Conservation (phyloP, 2,113 vertebrate genomes). For the Conger conger region DNA sequence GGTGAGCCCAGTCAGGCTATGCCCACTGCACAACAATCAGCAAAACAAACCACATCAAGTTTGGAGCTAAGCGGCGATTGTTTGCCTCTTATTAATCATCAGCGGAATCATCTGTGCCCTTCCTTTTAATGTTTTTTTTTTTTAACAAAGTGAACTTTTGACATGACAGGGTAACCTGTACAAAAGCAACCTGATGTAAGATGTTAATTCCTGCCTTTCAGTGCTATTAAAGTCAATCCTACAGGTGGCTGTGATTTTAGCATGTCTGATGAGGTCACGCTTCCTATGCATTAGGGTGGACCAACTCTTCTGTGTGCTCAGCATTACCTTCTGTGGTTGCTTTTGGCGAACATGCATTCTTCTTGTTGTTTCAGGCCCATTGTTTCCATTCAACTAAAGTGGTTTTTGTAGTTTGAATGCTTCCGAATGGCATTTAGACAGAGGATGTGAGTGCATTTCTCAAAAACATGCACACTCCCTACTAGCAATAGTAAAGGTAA, state of each 20-base stretch:
- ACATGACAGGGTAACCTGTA: slow-evolving; percentile 60
- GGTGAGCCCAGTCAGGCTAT: slow-evolving; percentile 47
- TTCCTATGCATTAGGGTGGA: slow-evolving; percentile 46
- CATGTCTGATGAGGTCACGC: slow-evolving; percentile 53
- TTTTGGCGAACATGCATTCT: slow-evolving; percentile 48
- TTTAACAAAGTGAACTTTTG: slow-evolving; percentile 53
- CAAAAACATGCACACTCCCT: slow-evolving; percentile 38
- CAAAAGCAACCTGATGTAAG: slow-evolving; percentile 60
- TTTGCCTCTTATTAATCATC: slow-evolving; percentile 52
- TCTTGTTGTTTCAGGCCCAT: slow-evolving; percentile 48
- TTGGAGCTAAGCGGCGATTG: slow-evolving; percentile 45
- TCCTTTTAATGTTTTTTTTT: slow-evolving; percentile 57
- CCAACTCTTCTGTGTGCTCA: slow-evolving; percentile 41
- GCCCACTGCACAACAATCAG: slow-evolving; percentile 50
- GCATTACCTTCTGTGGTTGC: slow-evolving; percentile 29
- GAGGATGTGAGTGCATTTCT: slow-evolving; percentile 44
- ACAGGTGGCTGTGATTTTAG: slow-evolving; percentile 59
- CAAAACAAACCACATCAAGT: slow-evolving; percentile 46
- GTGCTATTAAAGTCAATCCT: slow-evolving; percentile 54
- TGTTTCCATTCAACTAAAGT: slow-evolving; percentile 55
- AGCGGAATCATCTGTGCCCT: slow-evolving; percentile 59
- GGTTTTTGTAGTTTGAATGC: slow-evolving; percentile 58
- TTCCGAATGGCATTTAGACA: slow-evolving; percentile 54
- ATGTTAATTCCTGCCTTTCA: slow-evolving; percentile 62
- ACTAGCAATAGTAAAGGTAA: background rate